These are phyloP conservation scores for Apodemus agrarius DNA, from an alignment of 2,797 vertebrate species.

Conservation along the genomic window DNA sequence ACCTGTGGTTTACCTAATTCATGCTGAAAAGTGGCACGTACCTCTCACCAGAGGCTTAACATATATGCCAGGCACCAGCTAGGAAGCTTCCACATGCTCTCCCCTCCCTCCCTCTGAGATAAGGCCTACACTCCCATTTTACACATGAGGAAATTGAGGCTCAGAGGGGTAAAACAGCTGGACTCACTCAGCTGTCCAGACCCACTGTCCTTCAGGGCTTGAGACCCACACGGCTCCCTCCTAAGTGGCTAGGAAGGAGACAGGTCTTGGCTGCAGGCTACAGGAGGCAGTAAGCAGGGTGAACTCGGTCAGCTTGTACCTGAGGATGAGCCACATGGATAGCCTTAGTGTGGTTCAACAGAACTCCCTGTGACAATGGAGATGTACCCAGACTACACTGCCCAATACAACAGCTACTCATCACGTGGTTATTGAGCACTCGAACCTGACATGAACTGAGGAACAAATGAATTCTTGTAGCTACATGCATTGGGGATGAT, in stretches of 20 bases:
- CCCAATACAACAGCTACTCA: background rate
- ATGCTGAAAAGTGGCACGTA: background rate
- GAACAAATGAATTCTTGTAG: background rate
- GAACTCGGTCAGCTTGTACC: background rate
- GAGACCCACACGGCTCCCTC: background rate
- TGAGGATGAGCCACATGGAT: too few species aligned
- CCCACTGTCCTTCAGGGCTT: background rate
- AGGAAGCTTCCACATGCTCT: background rate
- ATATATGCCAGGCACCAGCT: background rate
- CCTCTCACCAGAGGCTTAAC: background rate
- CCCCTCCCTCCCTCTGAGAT: background rate
- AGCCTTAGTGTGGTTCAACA: background rate
- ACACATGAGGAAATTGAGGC: background rate
- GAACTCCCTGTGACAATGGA: background rate
- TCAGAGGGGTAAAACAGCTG: background rate
- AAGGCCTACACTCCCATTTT: background rate
- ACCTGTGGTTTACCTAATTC: background rate
- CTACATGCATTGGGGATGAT: background rate
- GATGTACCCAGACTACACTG: background rate
- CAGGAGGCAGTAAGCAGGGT: background rate
- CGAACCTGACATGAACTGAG: background rate
- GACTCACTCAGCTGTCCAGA: background rate
- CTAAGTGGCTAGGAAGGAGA: background rate
- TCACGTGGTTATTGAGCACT: background rate
- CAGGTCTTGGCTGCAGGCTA: background rate